A percentile compares a stretch with the other conserved stretches of the same genome.
These are phyloP conservation scores for Sesamia inferens DNA, from an alignment of 2,888 invertebrate species.

Conservation along the genomic window DNA sequence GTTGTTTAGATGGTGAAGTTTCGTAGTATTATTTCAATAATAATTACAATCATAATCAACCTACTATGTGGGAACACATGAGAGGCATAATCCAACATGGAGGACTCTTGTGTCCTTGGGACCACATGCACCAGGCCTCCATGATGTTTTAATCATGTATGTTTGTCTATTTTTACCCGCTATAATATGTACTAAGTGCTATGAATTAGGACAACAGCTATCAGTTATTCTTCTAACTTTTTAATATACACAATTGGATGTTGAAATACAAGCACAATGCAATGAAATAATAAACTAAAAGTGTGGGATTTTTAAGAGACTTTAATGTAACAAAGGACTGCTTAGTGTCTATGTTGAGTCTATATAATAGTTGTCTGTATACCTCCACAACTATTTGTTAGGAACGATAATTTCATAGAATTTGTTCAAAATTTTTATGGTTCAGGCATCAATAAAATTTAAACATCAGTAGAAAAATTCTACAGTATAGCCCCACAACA, in stretches of 20 bases:
- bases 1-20: too few species aligned
- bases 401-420: not conserved
- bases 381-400: not conserved
- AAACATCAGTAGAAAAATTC: not conserved
- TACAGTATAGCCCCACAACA: not conserved
- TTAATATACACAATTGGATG: not conserved
- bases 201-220: not conserved
- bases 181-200: not conserved
- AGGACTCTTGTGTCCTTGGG: too few species aligned
- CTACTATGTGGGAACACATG: too few species aligned
- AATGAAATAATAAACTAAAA: not conserved
- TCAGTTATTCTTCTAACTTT: not conserved
- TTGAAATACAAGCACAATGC: too few species aligned
- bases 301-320: not conserved
- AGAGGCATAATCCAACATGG: too few species aligned
- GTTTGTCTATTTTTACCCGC: not conserved
- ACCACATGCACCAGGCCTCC: too few species aligned
- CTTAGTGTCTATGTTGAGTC: not conserved
- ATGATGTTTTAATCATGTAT: too few species aligned
- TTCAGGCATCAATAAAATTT: not conserved
- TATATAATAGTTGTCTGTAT: too few species aligned
- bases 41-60: too few species aligned
- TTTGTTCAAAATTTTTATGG: not conserved
- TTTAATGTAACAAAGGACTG: not conserved
- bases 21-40: too few species aligned